phyloP scores from a whole-genome alignment of 2,888 invertebrate genomes.

The Cryptus armator region DNA sequence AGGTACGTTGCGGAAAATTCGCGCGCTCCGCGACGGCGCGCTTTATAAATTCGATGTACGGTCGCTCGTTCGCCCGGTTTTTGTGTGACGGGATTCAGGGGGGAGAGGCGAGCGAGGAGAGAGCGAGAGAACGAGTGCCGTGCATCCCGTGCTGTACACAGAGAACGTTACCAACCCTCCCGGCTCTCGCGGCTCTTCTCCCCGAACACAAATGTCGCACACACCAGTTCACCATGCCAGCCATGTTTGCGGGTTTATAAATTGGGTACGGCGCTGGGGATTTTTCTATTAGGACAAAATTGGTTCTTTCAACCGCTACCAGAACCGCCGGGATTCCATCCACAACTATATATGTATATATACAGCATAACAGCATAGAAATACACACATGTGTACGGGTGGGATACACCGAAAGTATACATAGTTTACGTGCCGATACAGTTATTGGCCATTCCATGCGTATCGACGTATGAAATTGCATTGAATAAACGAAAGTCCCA shows the following conservation, averaged over 20 bases:
- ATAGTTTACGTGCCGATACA: neutral
- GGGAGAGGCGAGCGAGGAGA: conserved; percentile 28
- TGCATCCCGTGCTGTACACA: conserved; percentile 36
- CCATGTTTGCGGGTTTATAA: conserved; percentile 85
- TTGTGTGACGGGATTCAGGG: conserved; percentile 77
- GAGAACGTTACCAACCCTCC: conserved; percentile 2
- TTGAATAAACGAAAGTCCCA: neutral
- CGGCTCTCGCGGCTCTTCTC: neutral
- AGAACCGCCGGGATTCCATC: conserved; percentile 71
- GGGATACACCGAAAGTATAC: neutral
- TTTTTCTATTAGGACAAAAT: conserved; percentile 85
- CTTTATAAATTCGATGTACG: conserved; percentile 78
- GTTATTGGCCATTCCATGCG: conserved; percentile 23
- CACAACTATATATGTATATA: conserved; percentile 29
- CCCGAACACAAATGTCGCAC: conserved; percentile 46
- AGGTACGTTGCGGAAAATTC: conserved; percentile 67
- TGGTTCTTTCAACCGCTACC: conserved; percentile 85
- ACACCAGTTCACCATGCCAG: conserved; percentile 76
- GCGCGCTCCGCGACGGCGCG: conserved; percentile 68
- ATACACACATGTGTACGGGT: conserved; percentile 2
- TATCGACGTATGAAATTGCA: conserved; percentile 9
- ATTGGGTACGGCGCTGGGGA: conserved; percentile 85
- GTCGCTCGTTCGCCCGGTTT: conserved; percentile 59
- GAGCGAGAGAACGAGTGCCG: conserved; percentile 42
- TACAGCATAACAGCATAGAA: conserved; percentile 17